Base-by-base conservation (phyloP, 37 sponge, comb jelly and placozoan genomes). In the Tethya wilhelma region DNA sequence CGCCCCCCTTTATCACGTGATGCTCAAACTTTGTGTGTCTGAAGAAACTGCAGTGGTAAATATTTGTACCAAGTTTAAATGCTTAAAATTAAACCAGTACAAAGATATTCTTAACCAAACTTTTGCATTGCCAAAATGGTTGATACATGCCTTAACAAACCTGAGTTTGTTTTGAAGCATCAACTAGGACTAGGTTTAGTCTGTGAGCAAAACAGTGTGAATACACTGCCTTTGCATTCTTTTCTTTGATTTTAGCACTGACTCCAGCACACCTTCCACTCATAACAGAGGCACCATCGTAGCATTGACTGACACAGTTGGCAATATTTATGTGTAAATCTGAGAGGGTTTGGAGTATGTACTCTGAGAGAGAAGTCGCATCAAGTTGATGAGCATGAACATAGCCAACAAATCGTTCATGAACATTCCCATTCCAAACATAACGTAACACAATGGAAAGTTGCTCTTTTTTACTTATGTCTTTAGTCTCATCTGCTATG, bases 51-150 rank as follows among this genome's bases (percentile, higher is more conserved):
- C n/a, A n/a, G n/a, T n/a, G n/a, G n/a, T n/a, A n/a, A n/a, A n/a
- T n/a, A n/a, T n/a, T n/a, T n/a, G n/a, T n/a, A n/a, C n/a, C n/a
- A n/a, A n/a, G n/a, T n/a, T n/a, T n/a, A n/a, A n/a, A n/a, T n/a
- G n/a, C n/a, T n/a, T n/a, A n/a, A n/a, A n/a, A n/a, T n/a, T n/a
- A n/a, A n/a, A n/a, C n/a, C n/a, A n/a, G n/a, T n/a, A n/a, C n/a
- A n/a, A n/a, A n/a, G n/a, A n/a, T n/a, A n/a, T n/a, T n/a, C n/a
- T n/a, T n/a, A n/a, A n/a, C n/a, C n/a, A n/a, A n/a, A n/a, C 63
- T 57, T 90, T 90, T 19, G 86, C 86, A 59, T 88, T 82, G 60
- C 73, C 82, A 81, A 88, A 75, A 82, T 76, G 2, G 22, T 56
- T 14, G 36, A 88, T 20, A 88, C 69, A 25, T 66, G 66, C 26